phyloP scores from a whole-genome alignment of 2,113 vertebrate genomes.

The Tursiops truncatus region DNA sequence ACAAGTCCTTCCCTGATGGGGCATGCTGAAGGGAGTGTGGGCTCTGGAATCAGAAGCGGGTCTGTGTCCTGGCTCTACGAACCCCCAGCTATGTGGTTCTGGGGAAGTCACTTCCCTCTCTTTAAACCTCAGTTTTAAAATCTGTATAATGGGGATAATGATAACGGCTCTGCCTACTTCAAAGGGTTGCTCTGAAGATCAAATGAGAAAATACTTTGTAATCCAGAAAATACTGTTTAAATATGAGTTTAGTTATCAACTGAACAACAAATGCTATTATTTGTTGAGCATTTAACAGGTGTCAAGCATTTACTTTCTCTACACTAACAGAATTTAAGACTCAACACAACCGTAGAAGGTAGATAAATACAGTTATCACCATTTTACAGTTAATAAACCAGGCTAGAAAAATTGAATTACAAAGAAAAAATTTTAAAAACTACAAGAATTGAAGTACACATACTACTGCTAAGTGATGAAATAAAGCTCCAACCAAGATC shows the following conservation, averaged over 20 bases:
- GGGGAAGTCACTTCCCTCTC: neutral
- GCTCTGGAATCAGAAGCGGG: neutral
- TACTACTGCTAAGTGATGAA: neutral
- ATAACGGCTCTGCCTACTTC: neutral
- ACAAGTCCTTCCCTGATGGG: neutral
- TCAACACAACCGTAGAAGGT: neutral
- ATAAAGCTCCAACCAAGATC: neutral
- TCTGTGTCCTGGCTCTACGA: neutral
- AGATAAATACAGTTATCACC: neutral
- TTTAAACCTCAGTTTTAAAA: neutral
- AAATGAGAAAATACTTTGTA: constrained; percentile 32
- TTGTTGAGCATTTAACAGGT: neutral
- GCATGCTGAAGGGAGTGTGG: neutral
- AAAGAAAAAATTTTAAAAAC: neutral
- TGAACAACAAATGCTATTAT: neutral
- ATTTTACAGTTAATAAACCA: neutral
- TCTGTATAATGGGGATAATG: neutral
- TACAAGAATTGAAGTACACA: neutral
- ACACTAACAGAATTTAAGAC: neutral
- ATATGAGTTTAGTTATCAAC: neutral
- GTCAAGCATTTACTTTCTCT: neutral
- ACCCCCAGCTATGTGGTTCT: neutral
- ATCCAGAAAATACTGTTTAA: constrained; percentile 17
- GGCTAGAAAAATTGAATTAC: neutral
- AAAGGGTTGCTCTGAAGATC: neutral